Conservation (phyloP, 2,113 vertebrate genomes). For the Ondatra zibethicus region DNA sequence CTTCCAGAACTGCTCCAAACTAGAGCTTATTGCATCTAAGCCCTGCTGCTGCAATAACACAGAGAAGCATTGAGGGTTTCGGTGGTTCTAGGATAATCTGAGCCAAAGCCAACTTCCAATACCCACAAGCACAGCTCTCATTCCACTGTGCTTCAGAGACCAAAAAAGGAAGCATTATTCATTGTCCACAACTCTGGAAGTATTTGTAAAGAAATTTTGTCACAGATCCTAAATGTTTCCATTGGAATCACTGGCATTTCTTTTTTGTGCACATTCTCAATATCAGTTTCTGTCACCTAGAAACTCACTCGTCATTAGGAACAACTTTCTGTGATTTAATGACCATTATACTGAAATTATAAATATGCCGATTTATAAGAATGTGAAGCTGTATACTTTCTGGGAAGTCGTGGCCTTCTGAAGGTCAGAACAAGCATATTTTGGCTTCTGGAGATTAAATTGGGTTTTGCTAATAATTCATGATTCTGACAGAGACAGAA, state of each 20-base stretch:
- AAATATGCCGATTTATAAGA: background rate
- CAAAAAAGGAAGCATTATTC: background rate
- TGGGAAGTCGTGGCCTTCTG: slow-evolving; percentile 15
- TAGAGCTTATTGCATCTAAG: background rate
- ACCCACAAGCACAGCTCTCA: background rate
- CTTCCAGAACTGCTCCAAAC: accelerated
- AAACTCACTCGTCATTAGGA: background rate
- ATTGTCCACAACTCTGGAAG: background rate
- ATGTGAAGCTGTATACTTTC: background rate
- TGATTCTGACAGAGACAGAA: background rate
- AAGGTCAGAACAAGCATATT: slow-evolving; percentile 35
- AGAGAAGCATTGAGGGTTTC: accelerated
- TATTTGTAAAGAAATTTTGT: background rate
- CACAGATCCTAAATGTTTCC: background rate
- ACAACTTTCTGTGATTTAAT: background rate
- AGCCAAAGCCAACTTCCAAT: background rate
- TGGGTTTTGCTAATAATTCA: slow-evolving; percentile 28
- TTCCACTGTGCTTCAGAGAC: background rate
- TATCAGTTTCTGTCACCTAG: background rate
- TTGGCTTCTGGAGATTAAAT: slow-evolving; percentile 14
- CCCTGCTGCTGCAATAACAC: accelerated
- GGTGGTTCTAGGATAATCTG: accelerated
- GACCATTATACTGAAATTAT: background rate
- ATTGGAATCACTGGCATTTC: background rate
- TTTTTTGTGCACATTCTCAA: background rate